Base-by-base conservation (phyloP, 2,888 invertebrate genomes). In the Spodoptera exigua region DNA sequence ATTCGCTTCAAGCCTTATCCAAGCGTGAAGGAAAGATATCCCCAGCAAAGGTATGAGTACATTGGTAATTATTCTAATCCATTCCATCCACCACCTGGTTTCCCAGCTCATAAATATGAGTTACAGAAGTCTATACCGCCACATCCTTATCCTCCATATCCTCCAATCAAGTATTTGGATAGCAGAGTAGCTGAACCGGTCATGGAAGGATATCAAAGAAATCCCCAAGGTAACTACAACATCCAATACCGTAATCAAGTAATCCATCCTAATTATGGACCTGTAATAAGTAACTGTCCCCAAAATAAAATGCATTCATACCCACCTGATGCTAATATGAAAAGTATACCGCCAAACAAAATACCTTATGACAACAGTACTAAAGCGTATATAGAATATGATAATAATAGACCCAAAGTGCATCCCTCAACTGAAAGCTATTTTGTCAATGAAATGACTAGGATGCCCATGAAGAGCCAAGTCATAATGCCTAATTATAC, bases 41-140 rank as follows among this genome's bases (percentile, higher is more conserved):
- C 86, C 55, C 92, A 89, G 65, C 65, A 88, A 79, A 92, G 94
- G 90, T 94, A 93, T 92, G 93, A 94, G 66, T 93, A 92, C 86
- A 78, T 91, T 74, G 78, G 78, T 85, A 92, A 91, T 82, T 93
- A 89, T 81, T 67, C 89, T 61, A 89, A 85, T 76, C 82, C 89
- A 71, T 91, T 89, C 75, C 91, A 92, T 74, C 87, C 91, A 58
- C 86, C 87, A 35, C 81, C 87, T 56, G 77, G 88, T 41, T 87
- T 86, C 70, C 80, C 87, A 35, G 61, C 89, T 54, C 89, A 89
- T 71, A 91, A 91, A 81, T 92, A 89, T 89, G 92, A 93, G 54
- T 72, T 91, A 59, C 89, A 87, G 60, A 93, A 92, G 75, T 55
- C 89, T 69, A 69, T 88, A 51, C 84, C 88, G 34, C 72, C 86